phyloP scores from a whole-genome alignment of 1,140 invertebrate genomes.

The Trichonephila inaurata region DNA sequence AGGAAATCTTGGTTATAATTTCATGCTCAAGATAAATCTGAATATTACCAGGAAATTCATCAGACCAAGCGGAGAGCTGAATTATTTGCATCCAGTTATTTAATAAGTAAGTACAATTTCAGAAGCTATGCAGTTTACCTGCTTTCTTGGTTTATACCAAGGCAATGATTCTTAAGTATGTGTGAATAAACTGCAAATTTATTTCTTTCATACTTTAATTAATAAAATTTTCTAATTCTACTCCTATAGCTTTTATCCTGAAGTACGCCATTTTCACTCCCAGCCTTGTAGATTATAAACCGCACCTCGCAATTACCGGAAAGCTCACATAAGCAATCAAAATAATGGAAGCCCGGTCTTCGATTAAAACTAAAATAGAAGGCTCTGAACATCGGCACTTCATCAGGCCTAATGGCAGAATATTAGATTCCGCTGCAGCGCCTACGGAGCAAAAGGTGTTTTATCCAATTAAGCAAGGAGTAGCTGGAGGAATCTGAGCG shows the following conservation, averaged over 20 bases:
- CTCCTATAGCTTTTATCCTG: not conserved
- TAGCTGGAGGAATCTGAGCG: constrained; percentile 42
- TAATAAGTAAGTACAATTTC: no score
- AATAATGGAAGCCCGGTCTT: constrained; percentile 68
- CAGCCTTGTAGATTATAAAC: not conserved
- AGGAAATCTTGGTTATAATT: no score
- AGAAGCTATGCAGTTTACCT: no score
- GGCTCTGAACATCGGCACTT: constrained; percentile 70
- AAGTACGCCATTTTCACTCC: not conserved
- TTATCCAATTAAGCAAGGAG: constrained; percentile 71
- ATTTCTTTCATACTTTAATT: no score
- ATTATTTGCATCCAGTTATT: no score
- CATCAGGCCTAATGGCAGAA: constrained; percentile 72
- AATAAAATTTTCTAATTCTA: not conserved
- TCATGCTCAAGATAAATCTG: no score
- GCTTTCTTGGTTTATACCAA: no score
- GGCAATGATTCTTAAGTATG: no score
- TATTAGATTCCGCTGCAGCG: constrained; percentile 60
- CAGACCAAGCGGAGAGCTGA: no score
- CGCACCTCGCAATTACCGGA: constrained; percentile 62
- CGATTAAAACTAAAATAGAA: constrained; percentile 76
- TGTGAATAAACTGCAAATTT: no score
- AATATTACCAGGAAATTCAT: no score
- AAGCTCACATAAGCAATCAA: constrained; percentile 71
- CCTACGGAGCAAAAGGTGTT: constrained; percentile 62